phyloP scores from a whole-genome alignment of 2,113 vertebrate species.

The Pandion haliaetus region DNA sequence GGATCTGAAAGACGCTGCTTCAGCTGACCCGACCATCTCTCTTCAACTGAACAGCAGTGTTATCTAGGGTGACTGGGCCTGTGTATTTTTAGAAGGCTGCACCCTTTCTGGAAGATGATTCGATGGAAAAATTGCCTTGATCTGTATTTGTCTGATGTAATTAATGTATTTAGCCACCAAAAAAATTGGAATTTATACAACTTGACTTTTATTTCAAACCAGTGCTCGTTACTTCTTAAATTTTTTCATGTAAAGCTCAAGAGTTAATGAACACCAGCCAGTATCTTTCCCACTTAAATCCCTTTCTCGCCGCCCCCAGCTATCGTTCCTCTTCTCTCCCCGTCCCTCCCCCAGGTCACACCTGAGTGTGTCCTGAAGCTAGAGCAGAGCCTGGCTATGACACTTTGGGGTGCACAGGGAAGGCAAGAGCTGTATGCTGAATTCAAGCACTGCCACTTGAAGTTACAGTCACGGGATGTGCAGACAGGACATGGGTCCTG shows the following conservation, averaged over 20 bases:
- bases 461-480: background rate
- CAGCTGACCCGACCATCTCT: background rate
- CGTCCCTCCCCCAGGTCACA: accelerated
- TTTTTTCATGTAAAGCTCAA: background rate
- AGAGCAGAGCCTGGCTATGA: background rate
- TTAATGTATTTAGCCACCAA: background rate
- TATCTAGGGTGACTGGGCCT: background rate
- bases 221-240: background rate
- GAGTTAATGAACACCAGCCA: background rate
- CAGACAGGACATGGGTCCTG: background rate
- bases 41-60: background rate
- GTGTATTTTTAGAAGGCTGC: conserved; percentile 25
- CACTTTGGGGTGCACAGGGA: background rate
- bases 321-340: background rate
- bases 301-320: background rate
- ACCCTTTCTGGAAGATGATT: conserved; percentile 21
- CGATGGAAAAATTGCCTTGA: background rate
- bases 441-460: background rate
- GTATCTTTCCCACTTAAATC: no score
- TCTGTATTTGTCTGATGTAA: conserved; percentile 9
- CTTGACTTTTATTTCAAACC: background rate
- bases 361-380: background rate
- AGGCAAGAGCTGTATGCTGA: background rate
- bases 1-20: background rate
- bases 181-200: background rate